phyloP scores from a whole-genome alignment of 2,797 vertebrate species.

The Petrocephalus sullivani region DNA sequence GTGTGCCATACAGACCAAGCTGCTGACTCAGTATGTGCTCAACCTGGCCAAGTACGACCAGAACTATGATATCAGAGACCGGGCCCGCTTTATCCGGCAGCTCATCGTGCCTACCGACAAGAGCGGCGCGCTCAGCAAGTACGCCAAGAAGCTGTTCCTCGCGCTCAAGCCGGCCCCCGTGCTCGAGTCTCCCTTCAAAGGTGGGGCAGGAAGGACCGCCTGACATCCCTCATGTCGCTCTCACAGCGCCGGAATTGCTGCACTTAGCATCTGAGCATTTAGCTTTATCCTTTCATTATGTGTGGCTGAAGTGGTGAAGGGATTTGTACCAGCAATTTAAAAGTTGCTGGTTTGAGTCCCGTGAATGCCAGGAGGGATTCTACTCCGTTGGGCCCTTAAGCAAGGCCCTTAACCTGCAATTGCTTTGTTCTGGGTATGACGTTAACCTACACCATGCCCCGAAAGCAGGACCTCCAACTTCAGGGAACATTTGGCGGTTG shows the following conservation, averaged over 20 bases:
- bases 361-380: no score
- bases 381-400: no score
- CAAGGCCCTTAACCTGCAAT: no score
- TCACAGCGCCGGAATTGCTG: not conserved
- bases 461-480: no score
- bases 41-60: conserved; percentile 98
- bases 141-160: conserved; percentile 95
- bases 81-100: conserved; percentile 91
- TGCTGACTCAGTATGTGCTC: conserved; percentile 94
- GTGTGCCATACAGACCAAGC: conserved; percentile 73
- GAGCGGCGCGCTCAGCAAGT: conserved; percentile 88
- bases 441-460: no score
- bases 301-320: not conserved
- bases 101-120: conserved; percentile 94
- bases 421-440: no score
- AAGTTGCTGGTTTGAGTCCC: not conserved
- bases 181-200: conserved; percentile 97
- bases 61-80: conserved; percentile 95
- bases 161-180: conserved; percentile 92
- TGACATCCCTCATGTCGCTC: not conserved
- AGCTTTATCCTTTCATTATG: not conserved
- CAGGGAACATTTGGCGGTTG: no score
- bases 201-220: conserved; percentile 48
- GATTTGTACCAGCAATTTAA: not conserved
- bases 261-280: not conserved